These are phyloP conservation scores for Leucania comma DNA, from an alignment of 2,888 invertebrate species.

Conservation along the genomic window DNA sequence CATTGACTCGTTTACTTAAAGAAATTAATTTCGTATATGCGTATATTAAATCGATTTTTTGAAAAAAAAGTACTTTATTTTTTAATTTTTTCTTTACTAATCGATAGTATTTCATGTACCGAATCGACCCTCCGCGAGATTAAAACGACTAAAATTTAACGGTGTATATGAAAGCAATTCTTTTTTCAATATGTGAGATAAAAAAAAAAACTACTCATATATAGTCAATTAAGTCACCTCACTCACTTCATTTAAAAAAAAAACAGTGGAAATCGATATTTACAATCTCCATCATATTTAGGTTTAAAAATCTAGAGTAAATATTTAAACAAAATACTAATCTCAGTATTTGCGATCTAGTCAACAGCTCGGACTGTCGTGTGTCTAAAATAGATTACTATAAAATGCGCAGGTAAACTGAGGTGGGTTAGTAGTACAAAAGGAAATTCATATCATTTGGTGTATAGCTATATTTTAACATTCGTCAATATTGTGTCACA, in stretches of 20 bases:
- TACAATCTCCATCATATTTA: neutral
- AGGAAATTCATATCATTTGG: slow-evolving; percentile 29
- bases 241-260: neutral
- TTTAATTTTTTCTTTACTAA: too few relatives aligned
- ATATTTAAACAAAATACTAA: slow-evolving; percentile 52
- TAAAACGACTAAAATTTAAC: too few relatives aligned
- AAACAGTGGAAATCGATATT: too few relatives aligned
- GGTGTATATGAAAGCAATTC: too few relatives aligned
- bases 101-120: too few relatives aligned
- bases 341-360: slow-evolving; percentile 64
- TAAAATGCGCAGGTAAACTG: slow-evolving; percentile 67
- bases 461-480: slow-evolving; percentile 25
- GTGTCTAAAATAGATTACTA: slow-evolving; percentile 55
- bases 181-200: neutral
- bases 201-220: neutral
- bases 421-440: slow-evolving; percentile 67
- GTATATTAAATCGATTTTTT: too few relatives aligned
- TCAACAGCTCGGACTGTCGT: slow-evolving; percentile 66
- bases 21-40: too few relatives aligned
- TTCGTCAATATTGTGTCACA: neutral
- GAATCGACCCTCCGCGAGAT: too few relatives aligned
- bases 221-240: neutral
- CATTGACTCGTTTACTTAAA: too few relatives aligned
- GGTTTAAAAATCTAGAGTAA: neutral
- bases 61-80: too few relatives aligned